Conservation (phyloP, 2,113 vertebrate genomes). For the Lanius collurio region DNA sequence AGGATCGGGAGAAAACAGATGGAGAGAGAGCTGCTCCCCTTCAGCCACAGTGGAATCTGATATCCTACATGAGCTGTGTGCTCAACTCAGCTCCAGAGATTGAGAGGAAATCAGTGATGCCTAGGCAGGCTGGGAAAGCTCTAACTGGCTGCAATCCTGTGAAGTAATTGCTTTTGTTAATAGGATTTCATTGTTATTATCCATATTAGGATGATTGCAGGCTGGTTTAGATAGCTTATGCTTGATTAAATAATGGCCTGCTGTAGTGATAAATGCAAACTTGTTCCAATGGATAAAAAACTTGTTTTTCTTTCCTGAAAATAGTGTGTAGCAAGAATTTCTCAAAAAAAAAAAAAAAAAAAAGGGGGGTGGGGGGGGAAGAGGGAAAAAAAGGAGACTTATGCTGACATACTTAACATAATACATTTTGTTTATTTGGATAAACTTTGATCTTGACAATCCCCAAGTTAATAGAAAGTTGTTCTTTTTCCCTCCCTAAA, state of each 20-base stretch:
- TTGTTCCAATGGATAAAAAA: neutral
- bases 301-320: neutral
- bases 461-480: neutral
- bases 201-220: neutral
- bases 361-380: no score
- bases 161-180: neutral
- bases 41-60: fast-evolving
- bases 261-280: neutral
- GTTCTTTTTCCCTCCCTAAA: neutral
- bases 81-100: neutral
- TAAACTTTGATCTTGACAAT: neutral
- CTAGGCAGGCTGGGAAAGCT: neutral
- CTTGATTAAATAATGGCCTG: neutral
- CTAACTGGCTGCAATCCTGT: neutral
- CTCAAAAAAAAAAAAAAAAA: neutral
- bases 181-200: neutral
- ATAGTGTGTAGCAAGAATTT: neutral
- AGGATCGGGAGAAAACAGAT: neutral
- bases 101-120: neutral
- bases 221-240: neutral
- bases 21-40: neutral
- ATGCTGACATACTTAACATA: neutral
- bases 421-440: neutral
- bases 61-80: neutral
- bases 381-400: neutral